Evolutionary conservation across 2,113 vertebrate species (phyloP), one percentile per base, ranked within the genome.

Genomic region (Paracanthobrama guichenoti): DNA sequence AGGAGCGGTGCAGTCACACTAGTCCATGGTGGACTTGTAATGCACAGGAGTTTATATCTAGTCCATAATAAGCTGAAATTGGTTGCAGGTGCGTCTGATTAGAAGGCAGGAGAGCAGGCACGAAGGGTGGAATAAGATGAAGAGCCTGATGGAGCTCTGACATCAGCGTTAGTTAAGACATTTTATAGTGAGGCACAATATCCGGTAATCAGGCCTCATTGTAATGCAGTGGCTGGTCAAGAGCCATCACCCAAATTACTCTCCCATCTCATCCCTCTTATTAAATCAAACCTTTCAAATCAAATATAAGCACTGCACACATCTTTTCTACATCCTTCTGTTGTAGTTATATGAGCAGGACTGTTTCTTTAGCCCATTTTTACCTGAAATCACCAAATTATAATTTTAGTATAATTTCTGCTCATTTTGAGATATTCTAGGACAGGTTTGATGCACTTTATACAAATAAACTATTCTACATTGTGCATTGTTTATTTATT

Each of bases 181-280:
- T 75, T 26, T 75, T 31, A 75, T 20, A 6, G 35, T 69, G 66
- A 75, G 22, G 73, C 26, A 75, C 73, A 53, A 31, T 12, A 50
- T 75, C 73, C 73, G 7, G 46, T 20, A 53, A 53, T 75, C 48
- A 75, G 4, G 44, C 72, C 46, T 75, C 46, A 75, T 75, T 75
- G 20, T 71, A 71, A 71, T n/a, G 20, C 62, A 66, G 62, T 66
- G 62, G 28, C 62, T 66, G 62, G 13, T 66, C 62, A 35, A 66
- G 62, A 66, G 62, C 67, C 67, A 42, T 71, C 10, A 13, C 35
- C 4, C 10, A 12, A 69, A 67, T 35, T 35, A 67, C 64, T 67
- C 67, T 71, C 67, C 22, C 67, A 42, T 71, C 31, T 71, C 35
- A 69, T 42, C 35, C 18, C 35, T 12, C 67, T 42, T n/a, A 42